Base-by-base conservation (phyloP, 2,888 invertebrate species). In the Caenorhabditis sinica region DNA sequence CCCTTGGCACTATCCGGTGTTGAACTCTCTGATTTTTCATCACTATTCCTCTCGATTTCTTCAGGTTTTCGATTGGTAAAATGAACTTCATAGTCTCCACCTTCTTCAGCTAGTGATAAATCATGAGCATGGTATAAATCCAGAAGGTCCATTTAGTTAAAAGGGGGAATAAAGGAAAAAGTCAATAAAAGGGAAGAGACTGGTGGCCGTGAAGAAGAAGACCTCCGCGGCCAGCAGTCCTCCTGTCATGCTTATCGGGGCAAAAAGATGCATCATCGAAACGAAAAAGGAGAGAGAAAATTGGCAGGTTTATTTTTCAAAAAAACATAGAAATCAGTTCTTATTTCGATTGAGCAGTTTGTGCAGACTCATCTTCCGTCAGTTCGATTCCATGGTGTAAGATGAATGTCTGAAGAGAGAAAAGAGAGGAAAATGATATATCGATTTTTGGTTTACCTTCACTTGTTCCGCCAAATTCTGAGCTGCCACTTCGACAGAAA, bases 101-200 rank as follows among this genome's bases (percentile, higher is more conserved):
- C 74, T 30, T 65, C 60, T 1, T 60, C 25, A 4, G 83, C 71
- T 3, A 84, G 40, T 51, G 83, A 81, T 36, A 83, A 79, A 49
- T 87, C 87, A 58, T 87, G 87, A n/a, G 87, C 87, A 72, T 87
- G 86, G 49, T 87, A 87, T 8, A 87, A 49, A 66, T 87, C 87
- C 28, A 87, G 49, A 13, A 87, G 72, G 43, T 87, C 87, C 87
- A 87, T 87, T n/a, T 9, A 1, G 13, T 28, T 28, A 60, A 6
- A 20, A 58, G 3, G 33, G 8, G n/a, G 45, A 45, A 28, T 23
- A 49, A 51, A 36, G n/a, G 45, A 72, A 56, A 63, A 28, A 74
- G 81, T 76, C 68, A 74, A 65, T 73, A 79, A 83, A 77, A 73
- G 73, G 75, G 33, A 61, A 40, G 40, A 40, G 25, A 30, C 66